Evolutionary conservation across 1,140 invertebrate species (phyloP), one percentile per base, ranked within the genome.

Genomic region (Propsilocerus akamusi): DNA sequence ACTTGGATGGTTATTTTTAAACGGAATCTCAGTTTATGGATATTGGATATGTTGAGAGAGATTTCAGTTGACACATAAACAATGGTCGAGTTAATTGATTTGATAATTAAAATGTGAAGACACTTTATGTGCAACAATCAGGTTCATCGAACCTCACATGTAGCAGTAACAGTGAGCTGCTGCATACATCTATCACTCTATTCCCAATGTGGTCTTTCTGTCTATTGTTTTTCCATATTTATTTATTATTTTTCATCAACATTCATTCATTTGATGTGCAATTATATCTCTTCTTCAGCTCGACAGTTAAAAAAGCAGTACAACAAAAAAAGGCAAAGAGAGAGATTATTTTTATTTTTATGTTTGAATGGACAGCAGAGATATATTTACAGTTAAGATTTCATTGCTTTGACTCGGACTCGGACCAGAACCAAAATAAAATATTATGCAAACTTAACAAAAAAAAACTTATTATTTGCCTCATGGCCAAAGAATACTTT

Each of bases 191-290:
- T n/a, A n/a, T n/a, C n/a, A n/a, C n/a, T n/a, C n/a, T n/a, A n/a
- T n/a, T n/a, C n/a, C n/a, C n/a, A n/a, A 30, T 30, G 28, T 30
- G 28, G 28, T 30, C 28, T 30, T 6, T 30, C n/a, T 30, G 10
- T 30, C 6, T 30, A n/a, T 30, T 8, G 10, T 30, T n/a, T 30
- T 30, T n/a, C n/a, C n/a, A n/a, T 30, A 30, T 30, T 8, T 30
- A 30, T 30, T 30, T 30, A 30, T 30, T 30, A 30, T 30, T 30
- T 30, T 30, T 11, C 28, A 30, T 30, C 28, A 30, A 30, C 28
- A 30, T 30, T 30, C 28, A 30, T 30, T 30, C 17, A 17, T 41
- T 41, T 41, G 34, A 41, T 41, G 34, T 41, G 34, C 34, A 41
- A 41, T 41, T 41, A 41, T 41, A 17, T 41, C 34, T 41, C 34